Base-by-base conservation (phyloP, 2,113 vertebrate genomes). In the Stegostoma tigrinum region DNA sequence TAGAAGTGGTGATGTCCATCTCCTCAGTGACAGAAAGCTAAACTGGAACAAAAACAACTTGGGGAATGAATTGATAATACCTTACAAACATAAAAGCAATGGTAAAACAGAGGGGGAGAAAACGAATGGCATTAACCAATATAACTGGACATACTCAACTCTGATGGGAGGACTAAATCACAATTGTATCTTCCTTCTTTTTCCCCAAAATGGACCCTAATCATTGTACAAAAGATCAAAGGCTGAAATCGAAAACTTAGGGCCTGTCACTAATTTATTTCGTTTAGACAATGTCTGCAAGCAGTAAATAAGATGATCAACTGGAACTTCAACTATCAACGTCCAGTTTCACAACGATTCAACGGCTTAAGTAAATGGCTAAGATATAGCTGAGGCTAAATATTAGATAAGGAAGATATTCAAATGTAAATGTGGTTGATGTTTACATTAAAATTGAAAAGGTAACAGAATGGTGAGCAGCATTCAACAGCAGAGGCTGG, bases 221-320 rank as follows among this genome's bases (percentile, higher is more conserved):
- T 52, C 30, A 90, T 61, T 90, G 52, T 24, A 48, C 94, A 95
- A 27, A 95, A 10, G 8, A 34, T 95, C 42, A 72, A 95, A 72
- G 55, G 67, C 67, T 72, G 67, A 95, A 95, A 95, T 24, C 72
- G 45, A 24, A 95, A 55, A 38, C 19, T 72, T 72, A 48, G 24
- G 45, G 52, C 45, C 17, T 52, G 42, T 14, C 42, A 94, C 48
- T 72, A 42, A 72, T 95, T 72, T 72, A 52, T 24, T 95, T 42
- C 14, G 27, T 72, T 95, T 95, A 70, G 27, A 42, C 27, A 70
- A 95, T 42, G 4, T 72, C 68, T 52, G 42, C 7, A 42, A 72
- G 94, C 67, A 95, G 64, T 27, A 95, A 94, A 94, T 72, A 94
- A 94, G 42, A 45, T 72, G 24, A 95, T 14, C 48, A 12, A 95